These are phyloP conservation scores for Lasioglossum marginatum DNA, from an alignment of 2,888 invertebrate species.

Conservation along the genomic window DNA sequence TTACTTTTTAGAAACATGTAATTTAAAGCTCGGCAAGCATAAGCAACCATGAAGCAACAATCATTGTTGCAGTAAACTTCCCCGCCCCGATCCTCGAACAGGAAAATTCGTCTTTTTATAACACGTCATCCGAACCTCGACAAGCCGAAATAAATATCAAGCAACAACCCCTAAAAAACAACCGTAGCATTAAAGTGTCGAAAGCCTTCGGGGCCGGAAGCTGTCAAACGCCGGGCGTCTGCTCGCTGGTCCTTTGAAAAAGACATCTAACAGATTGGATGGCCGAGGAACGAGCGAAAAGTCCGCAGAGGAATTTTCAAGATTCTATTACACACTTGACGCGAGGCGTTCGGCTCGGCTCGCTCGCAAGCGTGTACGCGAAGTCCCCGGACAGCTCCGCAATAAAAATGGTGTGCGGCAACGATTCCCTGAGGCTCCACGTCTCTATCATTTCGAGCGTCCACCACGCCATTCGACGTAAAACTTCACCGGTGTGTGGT, in stretches of 20 bases:
- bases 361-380: slow-evolving; percentile 15
- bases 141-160: neutral
- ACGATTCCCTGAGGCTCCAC: slow-evolving; percentile 45
- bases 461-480: slow-evolving; percentile 10
- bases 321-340: slow-evolving; percentile 30
- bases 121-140: neutral
- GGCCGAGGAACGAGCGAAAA: slow-evolving; percentile 5
- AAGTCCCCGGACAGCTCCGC: slow-evolving; percentile 12
- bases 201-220: neutral
- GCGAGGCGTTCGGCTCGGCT: slow-evolving; percentile 29
- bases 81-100: neutral
- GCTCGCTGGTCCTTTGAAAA: neutral
- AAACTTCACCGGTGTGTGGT: slow-evolving; percentile 27
- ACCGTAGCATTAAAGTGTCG: neutral
- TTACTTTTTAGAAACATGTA: neutral
- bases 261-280: slow-evolving; percentile 18
- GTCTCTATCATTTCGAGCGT: slow-evolving; percentile 38
- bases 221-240: slow-evolving; percentile 1
- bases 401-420: slow-evolving; percentile 43
- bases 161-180: neutral
- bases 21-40: neutral
- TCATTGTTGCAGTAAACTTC: neutral
- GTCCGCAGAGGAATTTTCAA: slow-evolving; percentile 15
- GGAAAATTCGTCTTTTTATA: neutral
- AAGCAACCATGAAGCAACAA: neutral